Base-by-base conservation (phyloP, 1,140 invertebrate species). In the Apis cerana region DNA sequence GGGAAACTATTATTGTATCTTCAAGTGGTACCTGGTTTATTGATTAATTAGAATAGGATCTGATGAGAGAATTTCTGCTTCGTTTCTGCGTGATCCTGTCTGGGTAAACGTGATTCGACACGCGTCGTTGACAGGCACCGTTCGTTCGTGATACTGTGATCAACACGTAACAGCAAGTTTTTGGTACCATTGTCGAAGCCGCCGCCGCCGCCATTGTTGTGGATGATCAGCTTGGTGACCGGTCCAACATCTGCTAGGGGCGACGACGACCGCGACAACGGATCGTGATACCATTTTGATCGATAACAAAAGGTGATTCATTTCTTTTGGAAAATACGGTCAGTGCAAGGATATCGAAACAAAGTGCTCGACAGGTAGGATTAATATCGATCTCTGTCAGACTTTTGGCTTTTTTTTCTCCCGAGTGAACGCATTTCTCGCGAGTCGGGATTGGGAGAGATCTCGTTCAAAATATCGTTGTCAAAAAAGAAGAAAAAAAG, bases 111-210 rank as follows among this genome's bases (percentile, higher is more conserved):
- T 5, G 48, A 43, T 27, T 62, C 59, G 43, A 52, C 43, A 78
- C 71, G 79, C 59, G 64, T 61, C 19, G 43, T 69, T 67, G 65
- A 59, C n/a, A 82, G 11, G 74, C 15, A 33, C n/a, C 33, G 69
- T 43, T 17, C 33, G 72, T 56, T 71, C 67, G 33, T 54, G 56
- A 72, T 61, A 19, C 23, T 17, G 52, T 7, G 64, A 21, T 5
- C 61, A 13, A 43, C 58, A 19, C 62, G 33, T 23, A 33, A 33
- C 2, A 48, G 67, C 50, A 52, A 56, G 11, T 50, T 70, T 65
- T 82, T n/a, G 79, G 56, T 64, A 75, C 68, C 67, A 71, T 71
- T 54, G 59, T 78, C 48, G 65, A 64, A 52, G 61, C 56, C 71
- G 71, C 71, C 56, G 80, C n/a, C 70, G 61, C 27, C 61, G 59